A percentile compares a stretch with the other conserved stretches of the same genome.
phyloP scores from a whole-genome alignment of 2,888 invertebrate species.

The Drosophila neoperkinsi region DNA sequence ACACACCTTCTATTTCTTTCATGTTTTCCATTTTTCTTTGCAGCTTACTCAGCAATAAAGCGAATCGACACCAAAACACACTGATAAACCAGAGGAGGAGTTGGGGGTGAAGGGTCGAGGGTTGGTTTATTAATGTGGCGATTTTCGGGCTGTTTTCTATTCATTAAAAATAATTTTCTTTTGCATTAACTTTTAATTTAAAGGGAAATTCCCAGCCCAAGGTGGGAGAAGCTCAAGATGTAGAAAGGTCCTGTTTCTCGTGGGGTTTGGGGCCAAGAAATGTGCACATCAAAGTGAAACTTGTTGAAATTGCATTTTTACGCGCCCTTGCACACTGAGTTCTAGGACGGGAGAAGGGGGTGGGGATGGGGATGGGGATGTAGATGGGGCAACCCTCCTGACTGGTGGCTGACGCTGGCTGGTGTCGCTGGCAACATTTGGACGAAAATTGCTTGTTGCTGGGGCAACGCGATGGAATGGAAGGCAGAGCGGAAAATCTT shows the following conservation, averaged over 20 bases:
- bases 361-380: background rate
- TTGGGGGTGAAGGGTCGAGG: slow-evolving; percentile 11
- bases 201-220: slow-evolving; percentile 55
- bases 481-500: slow-evolving; percentile 61
- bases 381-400: background rate
- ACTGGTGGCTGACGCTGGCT: slow-evolving; percentile 16
- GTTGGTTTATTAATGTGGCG: slow-evolving; percentile 63
- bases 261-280: slow-evolving; percentile 52
- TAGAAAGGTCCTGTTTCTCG: slow-evolving; percentile 8
- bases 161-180: slow-evolving; percentile 80
- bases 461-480: slow-evolving; percentile 50
- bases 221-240: slow-evolving; percentile 13
- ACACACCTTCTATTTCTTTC: slow-evolving; percentile 6
- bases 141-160: slow-evolving; percentile 76
- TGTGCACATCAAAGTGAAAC: slow-evolving; percentile 81
- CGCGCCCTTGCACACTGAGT: slow-evolving; percentile 77
- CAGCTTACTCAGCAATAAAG: slow-evolving; percentile 29
- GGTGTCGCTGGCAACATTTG: slow-evolving; percentile 53
- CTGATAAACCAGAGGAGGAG: background rate
- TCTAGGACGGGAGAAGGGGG: slow-evolving; percentile 25
- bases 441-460: slow-evolving; percentile 67
- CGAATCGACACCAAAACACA: slow-evolving; percentile 37
- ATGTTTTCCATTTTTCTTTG: background rate
- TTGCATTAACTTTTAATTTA: slow-evolving; percentile 78
- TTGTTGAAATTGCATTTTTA: slow-evolving; percentile 82